phyloP scores from a whole-genome alignment of 2,797 vertebrate genomes.

The Nannoperca obscura region DNA sequence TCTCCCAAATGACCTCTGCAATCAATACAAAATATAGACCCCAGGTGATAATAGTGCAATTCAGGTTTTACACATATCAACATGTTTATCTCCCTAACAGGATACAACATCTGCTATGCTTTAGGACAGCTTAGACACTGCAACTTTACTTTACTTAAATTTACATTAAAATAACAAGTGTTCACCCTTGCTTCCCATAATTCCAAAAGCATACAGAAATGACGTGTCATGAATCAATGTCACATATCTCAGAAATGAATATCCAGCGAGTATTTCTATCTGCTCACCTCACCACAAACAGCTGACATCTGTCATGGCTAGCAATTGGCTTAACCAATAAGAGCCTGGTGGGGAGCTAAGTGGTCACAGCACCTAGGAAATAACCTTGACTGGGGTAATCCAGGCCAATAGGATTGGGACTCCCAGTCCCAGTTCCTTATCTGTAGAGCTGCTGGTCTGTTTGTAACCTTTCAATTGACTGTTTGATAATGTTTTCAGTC shows the following conservation, averaged over 20 bases:
- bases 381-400: constrained; percentile 73
- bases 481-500: background rate
- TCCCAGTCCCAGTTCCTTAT: constrained; percentile 24
- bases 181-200: background rate
- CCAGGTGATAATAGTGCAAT: background rate
- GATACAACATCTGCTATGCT: constrained; percentile 12
- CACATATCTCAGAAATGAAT: background rate
- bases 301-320: constrained; percentile 66
- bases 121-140: background rate
- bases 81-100: constrained; percentile 30
- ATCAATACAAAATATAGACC: background rate
- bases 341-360: constrained; percentile 40
- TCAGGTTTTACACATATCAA: background rate
- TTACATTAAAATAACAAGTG: background rate
- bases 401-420: constrained; percentile 71
- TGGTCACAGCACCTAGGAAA: constrained; percentile 59
- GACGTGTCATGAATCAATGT: background rate
- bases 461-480: too few species aligned
- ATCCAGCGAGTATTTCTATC: background rate
- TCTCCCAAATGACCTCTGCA: background rate
- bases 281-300: constrained; percentile 40
- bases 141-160: background rate
- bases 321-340: constrained; percentile 63
- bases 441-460: background rate
- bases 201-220: background rate